These are phyloP conservation scores for Sphaerolaimus hirsutus DNA, from an alignment of 2,888 invertebrate genomes.

Conservation along the genomic window DNA sequence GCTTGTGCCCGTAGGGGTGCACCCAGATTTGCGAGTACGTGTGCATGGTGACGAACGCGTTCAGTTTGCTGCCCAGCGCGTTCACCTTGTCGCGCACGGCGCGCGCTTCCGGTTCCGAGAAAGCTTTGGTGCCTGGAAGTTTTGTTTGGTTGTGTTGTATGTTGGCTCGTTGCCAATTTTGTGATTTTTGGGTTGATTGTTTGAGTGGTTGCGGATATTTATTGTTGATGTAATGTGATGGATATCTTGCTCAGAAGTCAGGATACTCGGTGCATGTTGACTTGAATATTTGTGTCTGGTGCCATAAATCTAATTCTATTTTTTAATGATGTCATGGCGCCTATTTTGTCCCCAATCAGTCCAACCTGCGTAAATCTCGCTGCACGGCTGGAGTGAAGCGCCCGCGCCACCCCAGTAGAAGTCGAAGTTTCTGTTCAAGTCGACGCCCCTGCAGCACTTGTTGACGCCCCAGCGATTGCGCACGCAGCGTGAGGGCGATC, in stretches of 20 bases:
- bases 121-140: too few relatives aligned
- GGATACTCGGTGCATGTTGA: too few relatives aligned
- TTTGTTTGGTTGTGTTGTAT: too few relatives aligned
- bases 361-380: slow-evolving; percentile 22
- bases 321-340: too few relatives aligned
- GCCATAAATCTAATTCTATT: too few relatives aligned
- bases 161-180: too few relatives aligned
- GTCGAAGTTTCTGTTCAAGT: slow-evolving; percentile 23
- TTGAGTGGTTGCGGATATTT: too few relatives aligned
- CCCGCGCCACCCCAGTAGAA: slow-evolving; percentile 15
- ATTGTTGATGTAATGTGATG: too few relatives aligned
- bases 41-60: slow-evolving; percentile 23
- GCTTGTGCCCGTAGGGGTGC: slow-evolving; percentile 20
- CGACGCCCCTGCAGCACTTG: slow-evolving; percentile 21
- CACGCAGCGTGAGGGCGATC: background rate
- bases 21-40: slow-evolving; percentile 24
- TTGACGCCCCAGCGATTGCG: slow-evolving; percentile 9
- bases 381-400: slow-evolving; percentile 13
- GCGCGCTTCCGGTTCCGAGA: slow-evolving; percentile 9
- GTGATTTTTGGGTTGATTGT: too few relatives aligned
- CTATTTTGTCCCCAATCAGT: too few relatives aligned
- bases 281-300: too few relatives aligned
- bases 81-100: slow-evolving; percentile 19
- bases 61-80: slow-evolving; percentile 16
- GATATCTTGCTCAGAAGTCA: too few relatives aligned